These are phyloP conservation scores for Cyprinodon variegatus DNA, from an alignment of 2,113 vertebrate genomes.

Conservation along the genomic window DNA sequence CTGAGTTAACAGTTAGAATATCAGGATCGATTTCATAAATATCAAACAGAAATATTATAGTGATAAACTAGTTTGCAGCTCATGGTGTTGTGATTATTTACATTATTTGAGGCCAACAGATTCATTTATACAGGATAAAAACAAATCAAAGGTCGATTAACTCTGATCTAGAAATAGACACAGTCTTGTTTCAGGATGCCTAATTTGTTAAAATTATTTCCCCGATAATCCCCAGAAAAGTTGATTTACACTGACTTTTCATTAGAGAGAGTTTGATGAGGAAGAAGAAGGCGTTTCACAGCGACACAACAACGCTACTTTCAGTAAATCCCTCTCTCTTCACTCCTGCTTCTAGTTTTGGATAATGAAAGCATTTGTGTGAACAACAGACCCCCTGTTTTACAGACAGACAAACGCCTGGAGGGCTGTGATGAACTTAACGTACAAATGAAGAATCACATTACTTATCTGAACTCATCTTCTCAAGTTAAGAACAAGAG, in stretches of 20 bases:
- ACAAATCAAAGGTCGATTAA: too few relatives aligned
- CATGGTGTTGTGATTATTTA: too few relatives aligned
- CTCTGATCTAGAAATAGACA: too few relatives aligned
- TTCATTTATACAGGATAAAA: too few relatives aligned
- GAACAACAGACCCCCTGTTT: conserved; percentile 55
- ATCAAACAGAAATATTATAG: too few relatives aligned
- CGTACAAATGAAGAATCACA: conserved; percentile 50
- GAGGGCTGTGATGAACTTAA: conserved; percentile 61
- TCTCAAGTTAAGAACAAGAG: conserved; percentile 13
- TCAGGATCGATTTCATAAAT: too few relatives aligned
- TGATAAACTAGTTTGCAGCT: too few relatives aligned
- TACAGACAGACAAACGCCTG: conserved; percentile 30
- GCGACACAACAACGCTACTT: conserved; percentile 48
- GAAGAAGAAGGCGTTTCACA: conserved; percentile 9
- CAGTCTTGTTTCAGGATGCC: too few relatives aligned
- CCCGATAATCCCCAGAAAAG: background rate
- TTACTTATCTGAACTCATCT: conserved; percentile 43
- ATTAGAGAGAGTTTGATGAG: conserved; percentile 49
- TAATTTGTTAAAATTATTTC: too few relatives aligned
- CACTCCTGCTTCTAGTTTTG: conserved; percentile 61
- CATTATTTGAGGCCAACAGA: too few relatives aligned
- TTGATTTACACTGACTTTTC: background rate
- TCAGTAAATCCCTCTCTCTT: conserved; percentile 42
- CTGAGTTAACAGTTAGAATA: too few relatives aligned
- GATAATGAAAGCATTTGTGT: conserved; percentile 45